Conservation (phyloP, 2,888 invertebrate genomes). For the Caenorhabditis drosophilae region DNA sequence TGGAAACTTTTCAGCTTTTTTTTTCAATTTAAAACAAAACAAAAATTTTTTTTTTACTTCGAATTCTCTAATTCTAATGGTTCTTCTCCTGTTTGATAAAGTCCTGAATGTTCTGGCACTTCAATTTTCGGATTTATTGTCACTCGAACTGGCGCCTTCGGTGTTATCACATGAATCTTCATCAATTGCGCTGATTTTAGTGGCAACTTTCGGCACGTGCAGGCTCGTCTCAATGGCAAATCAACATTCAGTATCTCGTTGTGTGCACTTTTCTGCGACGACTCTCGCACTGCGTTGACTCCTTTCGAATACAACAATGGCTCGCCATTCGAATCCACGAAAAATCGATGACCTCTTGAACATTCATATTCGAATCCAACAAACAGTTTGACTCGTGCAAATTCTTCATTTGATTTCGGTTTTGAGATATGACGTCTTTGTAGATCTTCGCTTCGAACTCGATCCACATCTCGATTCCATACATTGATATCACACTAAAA, state of each 20-base stretch:
- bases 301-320: slow-evolving; percentile 33
- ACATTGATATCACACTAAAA: slow-evolving; percentile 25
- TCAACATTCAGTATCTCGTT: slow-evolving; percentile 77
- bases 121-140: slow-evolving; percentile 82
- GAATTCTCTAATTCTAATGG: slow-evolving; percentile 54
- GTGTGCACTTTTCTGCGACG: slow-evolving; percentile 2
- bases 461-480: slow-evolving; percentile 39
- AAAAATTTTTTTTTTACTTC: slow-evolving; percentile 28
- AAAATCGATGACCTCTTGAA: slow-evolving; percentile 92
- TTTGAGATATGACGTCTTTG: slow-evolving; percentile 9
- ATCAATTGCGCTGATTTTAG: slow-evolving; percentile 71
- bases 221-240: slow-evolving; percentile 87
- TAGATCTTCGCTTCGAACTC: slow-evolving; percentile 28
- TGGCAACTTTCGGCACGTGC: slow-evolving; percentile 77
- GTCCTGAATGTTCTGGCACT: slow-evolving; percentile 55
- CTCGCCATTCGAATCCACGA: slow-evolving; percentile 73
- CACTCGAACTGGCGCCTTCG: slow-evolving; percentile 89
- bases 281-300: slow-evolving; percentile 10
- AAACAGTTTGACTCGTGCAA: slow-evolving; percentile 72
- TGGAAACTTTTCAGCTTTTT: no score
- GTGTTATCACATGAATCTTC: slow-evolving; percentile 84
- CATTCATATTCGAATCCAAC: slow-evolving; percentile 97
- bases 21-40: background rate
- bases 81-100: slow-evolving; percentile 51
- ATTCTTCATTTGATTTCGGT: slow-evolving; percentile 8